Conservation (phyloP, 64 coral and sea anemone species). For the Cladopsammia gracilis region DNA sequence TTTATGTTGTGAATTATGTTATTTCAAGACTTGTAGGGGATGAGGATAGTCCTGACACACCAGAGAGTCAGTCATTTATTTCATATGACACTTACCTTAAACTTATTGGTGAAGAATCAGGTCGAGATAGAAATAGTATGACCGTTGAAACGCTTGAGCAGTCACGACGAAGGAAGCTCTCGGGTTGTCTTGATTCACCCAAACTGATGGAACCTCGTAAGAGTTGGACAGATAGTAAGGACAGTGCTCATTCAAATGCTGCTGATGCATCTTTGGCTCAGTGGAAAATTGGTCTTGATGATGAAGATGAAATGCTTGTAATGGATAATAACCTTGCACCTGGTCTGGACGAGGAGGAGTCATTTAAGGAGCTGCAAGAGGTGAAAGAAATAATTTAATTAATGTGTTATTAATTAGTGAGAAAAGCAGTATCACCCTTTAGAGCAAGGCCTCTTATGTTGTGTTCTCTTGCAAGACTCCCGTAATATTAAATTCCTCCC, state of each 20-base stretch:
- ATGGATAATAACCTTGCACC: conserved; percentile 69
- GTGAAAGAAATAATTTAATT: conserved; percentile 6
- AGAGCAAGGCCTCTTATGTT: too few relatives aligned
- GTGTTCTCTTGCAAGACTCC: too few relatives aligned
- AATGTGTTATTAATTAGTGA: too few relatives aligned
- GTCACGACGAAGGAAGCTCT: not conserved
- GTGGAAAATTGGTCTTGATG: conserved; percentile 56
- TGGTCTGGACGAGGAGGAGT: conserved; percentile 68
- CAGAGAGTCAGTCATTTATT: conserved; percentile 32
- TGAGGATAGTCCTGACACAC: conserved; percentile 32
- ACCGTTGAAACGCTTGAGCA: not conserved
- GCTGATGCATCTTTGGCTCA: conserved; percentile 21
- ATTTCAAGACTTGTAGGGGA: conserved; percentile 70
- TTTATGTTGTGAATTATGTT: conserved; percentile 80
- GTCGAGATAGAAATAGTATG: not conserved
- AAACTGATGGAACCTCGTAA: not conserved
- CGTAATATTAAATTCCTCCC: too few relatives aligned
- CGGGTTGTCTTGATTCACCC: conserved; percentile 6
- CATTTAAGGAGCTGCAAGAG: conserved; percentile 94
- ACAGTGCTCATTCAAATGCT: not conserved
- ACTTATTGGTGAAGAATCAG: not conserved
- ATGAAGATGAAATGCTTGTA: conserved; percentile 74
- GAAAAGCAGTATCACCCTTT: too few relatives aligned
- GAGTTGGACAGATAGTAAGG: conserved; percentile 25
- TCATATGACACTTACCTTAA: conserved; percentile 51